Evolutionary conservation across 92 coral and sea anemone genomes (phyloP), one percentile per base, ranked within the genome.

Genomic region (Hydrozoanthus gracilis): DNA sequence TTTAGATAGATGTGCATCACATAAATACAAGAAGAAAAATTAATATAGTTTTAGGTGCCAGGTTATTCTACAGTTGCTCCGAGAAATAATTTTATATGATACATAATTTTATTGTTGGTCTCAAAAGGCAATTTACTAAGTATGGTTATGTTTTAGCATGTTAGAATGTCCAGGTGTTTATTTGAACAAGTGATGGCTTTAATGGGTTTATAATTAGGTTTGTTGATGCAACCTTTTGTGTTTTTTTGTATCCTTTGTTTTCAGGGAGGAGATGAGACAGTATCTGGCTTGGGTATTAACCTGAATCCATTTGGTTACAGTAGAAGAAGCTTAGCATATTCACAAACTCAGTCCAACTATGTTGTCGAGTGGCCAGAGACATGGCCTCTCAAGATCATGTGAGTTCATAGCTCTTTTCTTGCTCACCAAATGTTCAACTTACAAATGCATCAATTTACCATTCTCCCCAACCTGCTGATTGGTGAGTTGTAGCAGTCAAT

Each of bases 331-430:
- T 76, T 92, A 51, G 98, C 98, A 18, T 92, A 88, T 82, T 91
- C 93, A 82, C 89, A 90, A 50, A 91, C 93, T 16, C 91, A 87
- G 39, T 68, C 93, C 8, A 91, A 92, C 72, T 94, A 94, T 76
- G 95, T 94, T 0, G 98, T 94, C 77, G 98, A 94, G 60, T 94
- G 98, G 98, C 98, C 98, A 17, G 95, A 92, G 77, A 94, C 98
- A 0, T 94, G 98, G 98, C 98, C 98, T 14, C 83, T 94, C 68
- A 94, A 94, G 71, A 94, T 94, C 73, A 90, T 88, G 98, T 94
- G 75, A 76, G 98, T 90, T 6, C 15, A 70, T 6, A n/a, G 6
- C 6, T 8, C 4, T 5, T 35, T 6, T 6, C 35, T 2, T 3
- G 11, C 11, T 67, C 2, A 4, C 3, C 46, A 5, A 5, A 0